Conservation (phyloP, 53 echinoderm and acorn worm species). For the Mesocentrotus franciscanus region DNA sequence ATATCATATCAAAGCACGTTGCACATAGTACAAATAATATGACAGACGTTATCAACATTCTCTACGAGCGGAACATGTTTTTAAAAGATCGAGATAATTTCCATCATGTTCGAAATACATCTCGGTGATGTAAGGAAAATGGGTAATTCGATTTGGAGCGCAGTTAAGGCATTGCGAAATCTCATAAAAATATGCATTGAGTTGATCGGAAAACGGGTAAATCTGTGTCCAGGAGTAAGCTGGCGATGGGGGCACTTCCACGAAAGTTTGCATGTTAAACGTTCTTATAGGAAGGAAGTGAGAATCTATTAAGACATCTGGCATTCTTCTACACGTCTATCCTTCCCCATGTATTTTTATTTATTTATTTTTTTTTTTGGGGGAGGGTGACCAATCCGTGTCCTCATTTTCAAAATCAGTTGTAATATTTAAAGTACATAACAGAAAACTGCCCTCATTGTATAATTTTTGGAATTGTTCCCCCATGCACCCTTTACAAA, state of each 20-base stretch:
- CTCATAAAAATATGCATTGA: not conserved
- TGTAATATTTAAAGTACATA: too few species aligned
- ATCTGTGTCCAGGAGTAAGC: not conserved
- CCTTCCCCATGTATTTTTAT: too few species aligned
- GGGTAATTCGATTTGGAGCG: not conserved
- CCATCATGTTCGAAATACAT: not conserved
- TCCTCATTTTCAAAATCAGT: too few species aligned
- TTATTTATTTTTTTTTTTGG: too few species aligned
- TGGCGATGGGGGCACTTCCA: not conserved
- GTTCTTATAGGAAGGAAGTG: not conserved
- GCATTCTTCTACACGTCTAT: not conserved
- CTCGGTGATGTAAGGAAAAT: not conserved
- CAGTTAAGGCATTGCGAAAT: not conserved
- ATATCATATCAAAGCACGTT: not conserved
- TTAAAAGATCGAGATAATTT: not conserved
- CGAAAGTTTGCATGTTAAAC: not conserved
- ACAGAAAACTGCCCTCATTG: too few species aligned
- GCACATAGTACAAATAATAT: not conserved
- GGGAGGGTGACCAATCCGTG: too few species aligned
- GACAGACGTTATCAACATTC: slow-evolving; percentile 4
- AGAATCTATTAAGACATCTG: not conserved
- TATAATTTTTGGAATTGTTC: too few species aligned
- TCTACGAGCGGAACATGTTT: not conserved
- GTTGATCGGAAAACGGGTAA: not conserved
- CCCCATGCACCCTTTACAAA: too few species aligned